Evolutionary conservation across 2,113 vertebrate species (phyloP).

Genomic region (Tetrax tetrax): DNA sequence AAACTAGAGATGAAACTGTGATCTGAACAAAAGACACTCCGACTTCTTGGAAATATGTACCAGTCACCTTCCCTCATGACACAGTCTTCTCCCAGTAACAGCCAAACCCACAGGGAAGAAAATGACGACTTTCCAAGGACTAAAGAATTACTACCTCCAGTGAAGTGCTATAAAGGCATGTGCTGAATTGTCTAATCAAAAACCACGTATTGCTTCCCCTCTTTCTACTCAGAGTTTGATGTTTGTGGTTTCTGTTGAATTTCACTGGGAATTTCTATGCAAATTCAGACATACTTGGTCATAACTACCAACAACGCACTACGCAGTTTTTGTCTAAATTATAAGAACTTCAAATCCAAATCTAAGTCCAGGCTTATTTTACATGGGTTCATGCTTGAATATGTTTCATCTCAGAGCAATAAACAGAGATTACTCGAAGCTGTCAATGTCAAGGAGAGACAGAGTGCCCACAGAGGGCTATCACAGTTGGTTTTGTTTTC

Average conservation of each 20-base stretch:
- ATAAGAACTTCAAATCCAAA: not conserved
- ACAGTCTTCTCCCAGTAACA: not conserved
- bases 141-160: not conserved
- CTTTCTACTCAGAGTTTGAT: not conserved
- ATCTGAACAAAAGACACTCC: not conserved
- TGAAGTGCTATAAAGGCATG: not conserved
- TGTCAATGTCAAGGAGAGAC: not conserved
- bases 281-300: not conserved
- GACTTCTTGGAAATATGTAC: not conserved
- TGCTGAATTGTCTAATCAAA: not conserved
- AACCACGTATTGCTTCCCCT: not conserved
- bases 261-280: not conserved
- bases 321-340: not conserved
- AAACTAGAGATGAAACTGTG: not conserved
- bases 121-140: not conserved
- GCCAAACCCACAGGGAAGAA: not conserved
- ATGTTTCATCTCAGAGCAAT: not conserved
- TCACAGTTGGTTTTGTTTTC: not conserved
- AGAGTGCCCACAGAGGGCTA: not conserved
- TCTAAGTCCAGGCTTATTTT: not conserved
- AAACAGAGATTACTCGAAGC: not conserved
- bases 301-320: not conserved
- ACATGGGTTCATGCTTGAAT: not conserved
- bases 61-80: not conserved
- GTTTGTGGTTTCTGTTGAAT: not conserved